These are phyloP conservation scores for Tyrannus savana DNA, from an alignment of 2,113 vertebrate genomes.

Conservation along the genomic window DNA sequence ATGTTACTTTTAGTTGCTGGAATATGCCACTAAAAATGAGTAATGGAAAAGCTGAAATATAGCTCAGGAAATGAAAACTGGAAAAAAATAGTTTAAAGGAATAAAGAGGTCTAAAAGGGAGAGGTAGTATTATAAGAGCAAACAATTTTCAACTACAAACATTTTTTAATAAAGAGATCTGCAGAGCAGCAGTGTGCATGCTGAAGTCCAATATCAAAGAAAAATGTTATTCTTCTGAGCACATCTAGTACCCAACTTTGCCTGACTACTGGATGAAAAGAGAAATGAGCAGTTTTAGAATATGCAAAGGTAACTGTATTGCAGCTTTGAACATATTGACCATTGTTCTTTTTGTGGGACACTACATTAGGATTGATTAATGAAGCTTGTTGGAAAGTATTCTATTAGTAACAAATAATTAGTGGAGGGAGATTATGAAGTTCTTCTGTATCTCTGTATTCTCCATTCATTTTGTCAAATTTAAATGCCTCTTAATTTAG, in stretches of 20 bases:
- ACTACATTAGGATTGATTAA: neutral
- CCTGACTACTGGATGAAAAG: neutral
- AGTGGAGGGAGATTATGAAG: neutral
- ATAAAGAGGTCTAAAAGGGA: neutral
- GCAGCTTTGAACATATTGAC: neutral
- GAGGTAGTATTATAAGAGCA: neutral
- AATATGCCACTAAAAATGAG: slow-evolving; percentile 6
- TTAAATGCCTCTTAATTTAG: neutral
- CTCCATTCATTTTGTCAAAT: neutral
- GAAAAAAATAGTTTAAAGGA: neutral
- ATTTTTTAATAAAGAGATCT: slow-evolving; percentile 22
- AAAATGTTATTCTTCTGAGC: neutral
- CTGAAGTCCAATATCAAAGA: neutral
- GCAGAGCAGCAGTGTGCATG: neutral
- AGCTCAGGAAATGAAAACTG: neutral
- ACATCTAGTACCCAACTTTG: neutral
- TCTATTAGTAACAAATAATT: neutral
- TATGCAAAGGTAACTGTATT: neutral
- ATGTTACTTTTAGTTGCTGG: neutral
- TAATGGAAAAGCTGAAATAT: slow-evolving; percentile 6
- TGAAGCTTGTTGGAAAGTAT: neutral
- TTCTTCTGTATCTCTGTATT: neutral
- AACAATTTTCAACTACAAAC: slow-evolving; percentile 3
- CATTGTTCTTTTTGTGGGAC: neutral
- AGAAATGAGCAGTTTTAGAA: neutral